Evolutionary conservation across 2,797 vertebrate species (phyloP).

Genomic region (Pangasius sanitwongsei): DNA sequence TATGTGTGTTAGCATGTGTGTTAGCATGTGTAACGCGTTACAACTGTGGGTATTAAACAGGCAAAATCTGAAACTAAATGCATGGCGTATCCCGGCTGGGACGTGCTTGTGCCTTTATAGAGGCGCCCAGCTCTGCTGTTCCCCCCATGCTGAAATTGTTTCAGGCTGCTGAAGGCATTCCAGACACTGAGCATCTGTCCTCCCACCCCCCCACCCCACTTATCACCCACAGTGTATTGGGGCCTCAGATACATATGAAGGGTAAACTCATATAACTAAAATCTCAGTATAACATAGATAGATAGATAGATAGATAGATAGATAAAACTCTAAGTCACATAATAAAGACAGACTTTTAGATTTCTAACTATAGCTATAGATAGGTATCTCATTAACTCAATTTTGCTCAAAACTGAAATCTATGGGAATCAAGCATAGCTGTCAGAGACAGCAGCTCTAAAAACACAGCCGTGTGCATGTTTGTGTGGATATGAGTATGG

Average conservation of each 20-base stretch:
- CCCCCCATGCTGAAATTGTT: slow-evolving; percentile 58
- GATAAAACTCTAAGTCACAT: not conserved
- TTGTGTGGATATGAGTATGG: slow-evolving; percentile 38
- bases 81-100: not conserved
- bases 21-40: slow-evolving; percentile 3
- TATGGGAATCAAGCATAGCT: not conserved
- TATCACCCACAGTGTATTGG: slow-evolving; percentile 49
- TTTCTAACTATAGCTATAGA: not conserved
- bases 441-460: slow-evolving; percentile 4
- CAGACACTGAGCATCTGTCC: slow-evolving; percentile 57
- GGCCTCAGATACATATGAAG: slow-evolving; percentile 52
- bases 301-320: not conserved
- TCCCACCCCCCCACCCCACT: slow-evolving; percentile 25
- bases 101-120: slow-evolving; percentile 31
- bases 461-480: slow-evolving; percentile 41
- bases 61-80: slow-evolving; percentile 29
- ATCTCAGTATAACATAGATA: not conserved
- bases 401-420: not conserved
- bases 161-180: slow-evolving; percentile 61
- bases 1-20: slow-evolving; percentile 1
- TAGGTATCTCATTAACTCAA: not conserved
- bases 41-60: not conserved
- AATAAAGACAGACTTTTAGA: not conserved
- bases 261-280: slow-evolving; percentile 31
- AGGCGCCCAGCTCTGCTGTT: slow-evolving; percentile 29